These are phyloP conservation scores for Celastrina argiolus DNA, from an alignment of 2,888 invertebrate genomes.

Conservation along the genomic window DNA sequence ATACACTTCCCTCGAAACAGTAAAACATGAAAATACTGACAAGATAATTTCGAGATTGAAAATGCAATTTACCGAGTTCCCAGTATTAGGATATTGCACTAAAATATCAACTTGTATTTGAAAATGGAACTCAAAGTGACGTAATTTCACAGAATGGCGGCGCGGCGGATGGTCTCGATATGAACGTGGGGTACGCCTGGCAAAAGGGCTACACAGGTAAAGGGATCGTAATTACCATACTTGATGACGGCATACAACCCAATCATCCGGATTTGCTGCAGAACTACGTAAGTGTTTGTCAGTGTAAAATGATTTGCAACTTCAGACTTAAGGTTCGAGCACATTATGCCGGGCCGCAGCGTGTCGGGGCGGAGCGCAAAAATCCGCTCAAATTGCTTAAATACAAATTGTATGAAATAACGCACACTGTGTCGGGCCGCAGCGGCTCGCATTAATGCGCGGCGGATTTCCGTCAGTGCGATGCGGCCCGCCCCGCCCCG, in stretches of 20 bases:
- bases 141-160: slow-evolving; percentile 86
- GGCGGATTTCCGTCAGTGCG: no score
- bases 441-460: no score
- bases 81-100: neutral
- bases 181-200: slow-evolving; percentile 98
- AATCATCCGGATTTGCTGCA: slow-evolving; percentile 95
- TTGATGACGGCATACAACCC: slow-evolving; percentile 98
- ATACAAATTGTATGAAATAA: no score
- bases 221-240: slow-evolving; percentile 96
- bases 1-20: neutral
- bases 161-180: slow-evolving; percentile 95
- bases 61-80: neutral
- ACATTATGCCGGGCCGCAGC: no score
- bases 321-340: no score
- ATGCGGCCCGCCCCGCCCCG: no score
- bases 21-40: neutral
- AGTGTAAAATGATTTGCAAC: no score
- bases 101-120: neutral
- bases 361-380: no score
- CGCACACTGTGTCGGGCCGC: no score
- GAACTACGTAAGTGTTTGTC: slow-evolving; percentile 89
- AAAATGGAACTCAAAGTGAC: slow-evolving; percentile 20
- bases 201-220: slow-evolving; percentile 96
- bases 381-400: no score
- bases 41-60: neutral